Evolutionary conservation across 2,113 vertebrate species (phyloP).

Genomic region (Cariama cristata): DNA sequence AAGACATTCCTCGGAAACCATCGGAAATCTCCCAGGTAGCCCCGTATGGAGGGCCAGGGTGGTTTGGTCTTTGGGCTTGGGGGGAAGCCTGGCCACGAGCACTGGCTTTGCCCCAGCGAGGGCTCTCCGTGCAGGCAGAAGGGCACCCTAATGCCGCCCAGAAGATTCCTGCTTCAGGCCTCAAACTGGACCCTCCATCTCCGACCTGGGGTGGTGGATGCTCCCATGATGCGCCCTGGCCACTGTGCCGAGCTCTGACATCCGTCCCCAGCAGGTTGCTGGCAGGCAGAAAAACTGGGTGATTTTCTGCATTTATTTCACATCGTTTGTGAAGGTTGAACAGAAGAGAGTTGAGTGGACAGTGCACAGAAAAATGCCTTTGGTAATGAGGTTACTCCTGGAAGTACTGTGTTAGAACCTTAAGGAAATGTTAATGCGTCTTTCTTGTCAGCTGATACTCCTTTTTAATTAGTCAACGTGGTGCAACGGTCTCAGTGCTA

Average conservation of each 20-base stretch:
- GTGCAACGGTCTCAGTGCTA: background rate
- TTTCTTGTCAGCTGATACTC: background rate
- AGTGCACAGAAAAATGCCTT: background rate
- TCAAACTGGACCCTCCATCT: background rate
- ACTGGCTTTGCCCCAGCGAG: background rate
- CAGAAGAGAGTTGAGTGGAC: background rate
- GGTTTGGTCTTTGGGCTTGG: background rate
- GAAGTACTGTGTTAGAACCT: background rate
- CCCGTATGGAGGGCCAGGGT: background rate
- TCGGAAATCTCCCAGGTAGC: background rate
- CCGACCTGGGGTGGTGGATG: fast-evolving
- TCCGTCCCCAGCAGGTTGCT: background rate
- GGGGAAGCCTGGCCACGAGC: background rate
- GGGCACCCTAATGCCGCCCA: background rate
- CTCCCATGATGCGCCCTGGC: background rate
- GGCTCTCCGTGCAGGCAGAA: background rate
- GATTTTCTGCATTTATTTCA: background rate
- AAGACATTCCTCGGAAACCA: background rate
- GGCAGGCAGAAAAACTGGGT: background rate
- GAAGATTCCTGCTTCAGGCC: background rate
- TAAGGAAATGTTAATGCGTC: background rate
- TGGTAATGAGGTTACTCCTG: background rate
- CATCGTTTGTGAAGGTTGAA: background rate
- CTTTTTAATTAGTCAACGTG: background rate
- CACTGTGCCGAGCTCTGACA: background rate